phyloP scores from a whole-genome alignment of 2,888 invertebrate species.

The Calephelis perditalis region DNA sequence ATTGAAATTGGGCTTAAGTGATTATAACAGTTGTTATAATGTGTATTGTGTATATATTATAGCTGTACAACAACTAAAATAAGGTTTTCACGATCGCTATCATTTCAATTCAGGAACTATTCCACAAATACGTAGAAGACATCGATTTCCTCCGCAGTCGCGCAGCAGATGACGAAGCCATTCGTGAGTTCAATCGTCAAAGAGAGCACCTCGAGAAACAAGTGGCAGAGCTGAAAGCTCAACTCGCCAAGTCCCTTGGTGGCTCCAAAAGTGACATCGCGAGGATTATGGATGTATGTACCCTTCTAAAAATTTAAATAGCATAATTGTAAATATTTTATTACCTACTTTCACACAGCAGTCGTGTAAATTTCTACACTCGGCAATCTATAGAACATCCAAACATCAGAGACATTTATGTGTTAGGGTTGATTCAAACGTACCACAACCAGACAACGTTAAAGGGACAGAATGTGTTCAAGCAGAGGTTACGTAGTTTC shows the following conservation, averaged over 20 bases:
- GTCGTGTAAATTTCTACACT: not conserved
- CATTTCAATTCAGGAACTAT: slow-evolving; percentile 67
- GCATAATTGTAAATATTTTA: not conserved
- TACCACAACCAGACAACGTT: too few species aligned
- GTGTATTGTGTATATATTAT: too few species aligned
- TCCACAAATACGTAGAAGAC: slow-evolving; percentile 84
- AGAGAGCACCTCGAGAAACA: slow-evolving; percentile 87
- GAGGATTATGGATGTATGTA: slow-evolving; percentile 81
- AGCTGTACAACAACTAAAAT: not conserved
- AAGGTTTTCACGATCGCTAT: slow-evolving; percentile 5
- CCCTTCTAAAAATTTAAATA: not conserved
- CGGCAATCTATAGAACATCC: too few species aligned
- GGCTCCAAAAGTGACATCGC: slow-evolving; percentile 77
- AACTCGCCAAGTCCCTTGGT: slow-evolving; percentile 53
- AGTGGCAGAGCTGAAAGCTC: slow-evolving; percentile 53
- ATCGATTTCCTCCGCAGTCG: slow-evolving; percentile 82
- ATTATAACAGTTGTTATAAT: too few species aligned
- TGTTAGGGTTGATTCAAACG: too few species aligned
- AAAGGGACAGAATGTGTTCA: too few species aligned
- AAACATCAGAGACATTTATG: too few species aligned
- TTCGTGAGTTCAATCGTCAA: slow-evolving; percentile 87
- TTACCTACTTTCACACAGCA: too few species aligned
- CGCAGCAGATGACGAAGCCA: slow-evolving; percentile 83
- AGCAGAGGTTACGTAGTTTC: too few species aligned
- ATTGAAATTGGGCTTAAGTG: too few species aligned